Conservation (phyloP, 1,140 invertebrate genomes). For the Platorchestia sp. region DNA sequence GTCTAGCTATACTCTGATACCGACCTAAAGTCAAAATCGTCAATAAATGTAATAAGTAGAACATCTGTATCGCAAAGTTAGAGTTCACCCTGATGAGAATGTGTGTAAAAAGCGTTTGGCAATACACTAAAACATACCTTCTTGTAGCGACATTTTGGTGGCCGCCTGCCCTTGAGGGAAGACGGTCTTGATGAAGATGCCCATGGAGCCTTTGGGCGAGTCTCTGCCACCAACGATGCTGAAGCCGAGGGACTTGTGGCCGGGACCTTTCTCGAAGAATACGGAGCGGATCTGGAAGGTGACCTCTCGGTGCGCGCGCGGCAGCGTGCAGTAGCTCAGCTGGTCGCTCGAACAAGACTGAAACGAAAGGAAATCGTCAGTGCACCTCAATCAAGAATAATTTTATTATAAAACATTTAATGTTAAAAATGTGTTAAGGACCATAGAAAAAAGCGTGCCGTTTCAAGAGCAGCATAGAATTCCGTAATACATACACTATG, state of each 20-base stretch:
- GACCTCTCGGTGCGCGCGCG: constrained; percentile 62
- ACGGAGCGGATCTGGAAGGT: constrained; percentile 76
- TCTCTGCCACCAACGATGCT: constrained; percentile 92
- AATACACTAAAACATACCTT: constrained; percentile 80
- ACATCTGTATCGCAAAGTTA: no score
- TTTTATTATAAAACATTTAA: neutral
- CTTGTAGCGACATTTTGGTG: constrained; percentile 83
- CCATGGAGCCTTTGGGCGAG: constrained; percentile 89
- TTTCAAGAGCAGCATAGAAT: neutral
- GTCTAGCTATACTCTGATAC: no score
- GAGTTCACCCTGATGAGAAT: no score
- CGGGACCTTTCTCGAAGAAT: constrained; percentile 85
- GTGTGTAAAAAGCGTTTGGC: no score
- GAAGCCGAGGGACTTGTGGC: constrained; percentile 89
- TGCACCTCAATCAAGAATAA: neutral
- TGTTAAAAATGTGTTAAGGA: neutral
- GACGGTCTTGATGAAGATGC: constrained; percentile 92
- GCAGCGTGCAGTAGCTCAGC: constrained; percentile 66
- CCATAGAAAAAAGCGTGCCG: neutral
- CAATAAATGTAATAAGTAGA: no score
- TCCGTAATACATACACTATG: neutral
- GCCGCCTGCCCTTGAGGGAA: constrained; percentile 90
- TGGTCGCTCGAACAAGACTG: constrained; percentile 58
- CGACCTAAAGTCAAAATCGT: no score
- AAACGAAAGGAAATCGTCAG: neutral